Evolutionary conservation across 2,113 vertebrate genomes (phyloP), one percentile per base, ranked within the genome.

Genomic region (Buteo buteo): DNA sequence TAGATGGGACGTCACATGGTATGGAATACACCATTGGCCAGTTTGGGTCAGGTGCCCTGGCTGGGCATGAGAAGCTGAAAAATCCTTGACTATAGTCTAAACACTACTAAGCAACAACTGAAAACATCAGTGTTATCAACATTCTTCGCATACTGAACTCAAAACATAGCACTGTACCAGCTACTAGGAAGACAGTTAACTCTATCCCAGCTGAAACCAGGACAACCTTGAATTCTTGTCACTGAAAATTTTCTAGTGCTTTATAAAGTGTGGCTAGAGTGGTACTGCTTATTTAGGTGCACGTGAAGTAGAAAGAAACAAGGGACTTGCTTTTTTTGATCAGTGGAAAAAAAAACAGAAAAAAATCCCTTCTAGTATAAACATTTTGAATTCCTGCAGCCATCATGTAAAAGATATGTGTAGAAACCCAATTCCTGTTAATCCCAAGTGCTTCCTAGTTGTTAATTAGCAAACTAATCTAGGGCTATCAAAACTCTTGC

Each of bases 311-410:
- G 42, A 90, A 92, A 71, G 28, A 42, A 47, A 69, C 11, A 81
- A 47, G 12, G 4, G 3, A 55, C 18, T 86, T 67, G 42, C 11
- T 88, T 66, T 13, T 82, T 82, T 90, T 59, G 20, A 57, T 78
- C 16, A 32, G 16, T 16, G 21, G 31, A 11, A 8, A 34, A 7
- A 7, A 24, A 20, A 6, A 0, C 10, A 42, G 8, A 12, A n/a
- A 50, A 72, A 45, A 24, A 17, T 26, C 0, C 1, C 6, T 62
- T 67, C 32, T 71, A 21, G 13, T 73, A 42, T 21, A 80, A 92
- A 64, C 7, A 58, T 16, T 55, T 78, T 71, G n/a, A 88, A 65
- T 79, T n/a, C 20, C 44, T 86, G 28, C 6, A 94, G 10, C 36
- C 11, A 67, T 71, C 32, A 17, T 61, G 16, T 69, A 79, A 72